Percentiles rank a stretch among this genome's conserved stretches.
phyloP scores from a whole-genome alignment of 2,113 vertebrate species.

The Empidonax traillii region DNA sequence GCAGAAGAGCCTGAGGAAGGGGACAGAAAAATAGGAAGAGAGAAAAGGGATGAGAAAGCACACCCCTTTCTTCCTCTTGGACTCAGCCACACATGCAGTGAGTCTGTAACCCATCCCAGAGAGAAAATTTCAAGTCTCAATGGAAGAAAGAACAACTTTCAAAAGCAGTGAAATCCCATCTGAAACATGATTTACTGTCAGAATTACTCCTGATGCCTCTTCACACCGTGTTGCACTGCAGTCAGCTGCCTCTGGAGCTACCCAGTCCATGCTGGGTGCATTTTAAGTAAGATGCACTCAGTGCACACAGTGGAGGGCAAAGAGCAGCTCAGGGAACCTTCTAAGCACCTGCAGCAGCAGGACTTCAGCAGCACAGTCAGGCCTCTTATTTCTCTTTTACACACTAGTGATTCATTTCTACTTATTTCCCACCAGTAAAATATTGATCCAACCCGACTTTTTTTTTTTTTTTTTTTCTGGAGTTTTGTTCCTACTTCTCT shows the following conservation, averaged over 20 bases:
- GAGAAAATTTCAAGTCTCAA: background rate
- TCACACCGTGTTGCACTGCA: background rate
- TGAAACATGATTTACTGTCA: background rate
- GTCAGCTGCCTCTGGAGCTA: background rate
- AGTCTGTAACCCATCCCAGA: too few species aligned
- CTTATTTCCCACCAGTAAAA: background rate
- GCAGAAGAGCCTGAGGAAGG: background rate
- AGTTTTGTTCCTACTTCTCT: background rate
- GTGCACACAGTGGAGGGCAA: background rate
- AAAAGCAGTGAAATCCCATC: background rate
- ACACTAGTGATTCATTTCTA: background rate
- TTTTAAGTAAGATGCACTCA: background rate
- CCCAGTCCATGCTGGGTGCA: rapidly evolving
- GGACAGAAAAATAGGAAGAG: background rate
- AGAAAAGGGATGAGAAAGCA: background rate
- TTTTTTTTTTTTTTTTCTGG: background rate
- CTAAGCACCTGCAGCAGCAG: background rate
- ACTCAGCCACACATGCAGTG: rapidly evolving
- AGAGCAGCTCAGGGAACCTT: background rate
- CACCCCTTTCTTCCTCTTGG: background rate
- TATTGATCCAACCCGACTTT: background rate
- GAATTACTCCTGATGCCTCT: background rate
- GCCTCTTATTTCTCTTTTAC: background rate
- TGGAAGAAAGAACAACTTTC: background rate
- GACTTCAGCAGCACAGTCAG: background rate